Base-by-base conservation (phyloP, 2,888 invertebrate species). In the Clostera curtula region DNA sequence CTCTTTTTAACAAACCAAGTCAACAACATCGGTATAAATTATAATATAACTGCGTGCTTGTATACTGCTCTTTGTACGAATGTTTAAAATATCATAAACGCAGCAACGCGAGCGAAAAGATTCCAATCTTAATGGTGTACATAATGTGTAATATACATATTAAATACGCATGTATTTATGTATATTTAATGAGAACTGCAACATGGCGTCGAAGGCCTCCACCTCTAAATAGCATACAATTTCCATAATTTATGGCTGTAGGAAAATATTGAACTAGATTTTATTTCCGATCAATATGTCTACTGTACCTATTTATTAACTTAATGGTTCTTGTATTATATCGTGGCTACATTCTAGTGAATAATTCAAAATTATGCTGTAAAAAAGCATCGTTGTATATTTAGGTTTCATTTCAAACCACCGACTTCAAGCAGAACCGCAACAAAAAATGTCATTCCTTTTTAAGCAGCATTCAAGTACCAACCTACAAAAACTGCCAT, bases 91-190 rank as follows among this genome's bases (percentile, higher is more conserved):
- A 44, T 40, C 16, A 27, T 37, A 40, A 49, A 39, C 29, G 27
- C 34, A 28, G 23, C 23, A 36, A 31, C 49, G 49, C 43, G 36
- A 38, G 35, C 49, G 49, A 43, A 36, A 38, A 64, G 67, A 69
- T 69, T 43, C 29, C 27, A 38, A 66, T 65, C 65, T 60, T 53
- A 58, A 64, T 62, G 48, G 36, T 31, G 30, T 49, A 62, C 49
- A 52, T 61, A 56, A 50, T 31, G 34, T 30, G 31, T 32, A 35
- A 43, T 30, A 25, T 36, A 36, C 27, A 29, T 36, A 40, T 40
- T 36, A 40, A 35, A 27, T 35, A 36, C 18, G 27, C 31, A 35
- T 34, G 25, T 42, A 40, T 40, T 36, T 34, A 40, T 49, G 26
- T 45, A 23, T 26, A 20, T 46, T 34, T 41, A 34, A 52, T 45